Evolutionary conservation across 2,113 vertebrate species (phyloP).

Genomic region (Ivindomyrus marchei): DNA sequence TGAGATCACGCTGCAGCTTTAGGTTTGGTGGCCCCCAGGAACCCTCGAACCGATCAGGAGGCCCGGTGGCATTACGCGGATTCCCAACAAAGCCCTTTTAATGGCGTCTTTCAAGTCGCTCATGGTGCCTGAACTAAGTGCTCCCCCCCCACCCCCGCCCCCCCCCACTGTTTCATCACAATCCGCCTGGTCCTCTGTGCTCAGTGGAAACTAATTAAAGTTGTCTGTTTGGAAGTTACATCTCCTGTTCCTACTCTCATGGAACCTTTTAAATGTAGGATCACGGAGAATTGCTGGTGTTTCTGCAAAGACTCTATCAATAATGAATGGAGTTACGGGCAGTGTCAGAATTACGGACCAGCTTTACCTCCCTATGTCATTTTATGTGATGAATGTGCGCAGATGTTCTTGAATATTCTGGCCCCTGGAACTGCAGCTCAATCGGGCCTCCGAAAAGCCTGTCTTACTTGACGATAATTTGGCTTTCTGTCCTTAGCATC

Average conservation of each 20-base stretch:
- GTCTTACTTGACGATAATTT: not conserved
- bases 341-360: not conserved
- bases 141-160: not conserved
- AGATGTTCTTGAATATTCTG: not conserved
- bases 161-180: not conserved
- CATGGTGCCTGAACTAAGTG: conserved; percentile 4
- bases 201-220: conserved; percentile 4
- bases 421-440: not conserved
- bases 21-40: not conserved
- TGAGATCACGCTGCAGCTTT: not conserved
- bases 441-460: not conserved
- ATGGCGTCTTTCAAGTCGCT: conserved; percentile 5
- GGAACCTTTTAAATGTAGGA: not conserved
- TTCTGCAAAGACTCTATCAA: not conserved
- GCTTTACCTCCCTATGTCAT: not conserved
- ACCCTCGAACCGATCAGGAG: not conserved
- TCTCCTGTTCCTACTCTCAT: not conserved
- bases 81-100: not conserved
- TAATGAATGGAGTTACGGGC: not conserved
- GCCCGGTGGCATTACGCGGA: not conserved
- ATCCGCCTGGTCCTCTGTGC: not conserved
- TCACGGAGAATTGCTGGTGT: not conserved
- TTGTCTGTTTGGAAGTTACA: not conserved
- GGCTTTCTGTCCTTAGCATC: not conserved
- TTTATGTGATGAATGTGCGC: not conserved